Evolutionary conservation across 2,797 vertebrate species (phyloP), one percentile per base, ranked within the genome.

Genomic region (Tachyglossus aculeatus): DNA sequence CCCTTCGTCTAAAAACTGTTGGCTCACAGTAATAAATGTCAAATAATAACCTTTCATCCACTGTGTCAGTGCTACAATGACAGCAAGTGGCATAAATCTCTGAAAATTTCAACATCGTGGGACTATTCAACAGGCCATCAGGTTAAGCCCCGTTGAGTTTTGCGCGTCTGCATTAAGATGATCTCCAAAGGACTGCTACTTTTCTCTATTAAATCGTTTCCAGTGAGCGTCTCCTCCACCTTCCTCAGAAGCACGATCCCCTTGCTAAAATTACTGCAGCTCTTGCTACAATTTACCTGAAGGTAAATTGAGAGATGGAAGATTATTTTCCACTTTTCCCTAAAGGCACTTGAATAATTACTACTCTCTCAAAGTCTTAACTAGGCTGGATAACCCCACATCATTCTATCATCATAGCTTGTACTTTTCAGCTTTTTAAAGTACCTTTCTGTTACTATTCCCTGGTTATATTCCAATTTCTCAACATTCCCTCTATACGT

Each of bases 231-330:
- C 51, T 18, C 18, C 51, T 18, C 18, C 16, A 27, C 14, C n/a
- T 65, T 37, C 95, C 85, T 96, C 95, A 91, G 95, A 95, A 90
- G 95, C 43, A 85, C 94, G 95, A 83, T 94, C 94, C 88, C 88
- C 94, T 95, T 69, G 93, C 92, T 95, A n/a, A n/a, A n/a, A n/a
- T n/a, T n/a, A n/a, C n/a, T n/a, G n/a, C n/a, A n/a, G n/a, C n/a
- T n/a, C n/a, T n/a, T n/a, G n/a, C n/a, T n/a, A n/a, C n/a, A n/a
- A n/a, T n/a, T n/a, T n/a, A n/a, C n/a, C n/a, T n/a, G n/a, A n/a
- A n/a, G n/a, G n/a, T n/a, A n/a, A n/a, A n/a, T n/a, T n/a, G n/a
- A n/a, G n/a, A n/a, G n/a, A n/a, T n/a, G n/a, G n/a, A n/a, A n/a
- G n/a, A n/a, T n/a, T n/a, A n/a, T n/a, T n/a, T n/a, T n/a, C n/a